Evolutionary conservation across 2,797 vertebrate genomes (phyloP).

Genomic region (Manis crassicaudata): DNA sequence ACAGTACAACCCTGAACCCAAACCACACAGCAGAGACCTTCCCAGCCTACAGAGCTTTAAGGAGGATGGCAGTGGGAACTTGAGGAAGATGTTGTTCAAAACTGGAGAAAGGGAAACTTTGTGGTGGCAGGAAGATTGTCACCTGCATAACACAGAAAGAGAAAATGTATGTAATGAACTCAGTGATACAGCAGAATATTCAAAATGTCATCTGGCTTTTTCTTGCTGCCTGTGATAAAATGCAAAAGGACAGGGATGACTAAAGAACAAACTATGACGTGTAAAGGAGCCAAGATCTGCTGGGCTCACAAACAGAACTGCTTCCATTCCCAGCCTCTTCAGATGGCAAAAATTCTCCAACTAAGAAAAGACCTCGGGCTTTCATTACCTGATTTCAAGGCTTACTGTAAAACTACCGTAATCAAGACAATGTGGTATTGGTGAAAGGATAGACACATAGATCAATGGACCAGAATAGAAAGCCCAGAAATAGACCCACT

Average conservation of each 20-base stretch:
- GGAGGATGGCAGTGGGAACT: not conserved
- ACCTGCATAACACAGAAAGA: not conserved
- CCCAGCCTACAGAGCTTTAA: not conserved
- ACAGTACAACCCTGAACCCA: not conserved
- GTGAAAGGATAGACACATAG: constrained; percentile 20
- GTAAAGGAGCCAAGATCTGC: not conserved
- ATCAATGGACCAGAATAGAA: constrained; percentile 34
- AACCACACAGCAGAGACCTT: not conserved
- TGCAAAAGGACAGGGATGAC: not conserved
- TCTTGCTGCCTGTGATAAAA: not conserved
- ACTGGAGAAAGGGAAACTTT: not conserved
- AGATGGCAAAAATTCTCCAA: constrained; percentile 8
- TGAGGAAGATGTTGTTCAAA: not conserved
- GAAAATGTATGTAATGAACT: not conserved
- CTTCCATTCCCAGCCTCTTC: not conserved
- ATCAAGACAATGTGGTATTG: constrained; percentile 50
- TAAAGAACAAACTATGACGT: not conserved
- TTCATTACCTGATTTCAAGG: constrained; percentile 53
- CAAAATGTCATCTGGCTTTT: not conserved
- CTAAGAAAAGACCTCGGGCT: constrained; percentile 5
- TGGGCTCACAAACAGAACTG: not conserved
- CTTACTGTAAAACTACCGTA: constrained; percentile 33
- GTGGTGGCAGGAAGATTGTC: not conserved
- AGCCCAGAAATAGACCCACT: constrained; percentile 53
- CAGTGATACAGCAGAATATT: not conserved